Conservation (phyloP, 2,888 invertebrate genomes). For the Ormyrus thymus region DNA sequence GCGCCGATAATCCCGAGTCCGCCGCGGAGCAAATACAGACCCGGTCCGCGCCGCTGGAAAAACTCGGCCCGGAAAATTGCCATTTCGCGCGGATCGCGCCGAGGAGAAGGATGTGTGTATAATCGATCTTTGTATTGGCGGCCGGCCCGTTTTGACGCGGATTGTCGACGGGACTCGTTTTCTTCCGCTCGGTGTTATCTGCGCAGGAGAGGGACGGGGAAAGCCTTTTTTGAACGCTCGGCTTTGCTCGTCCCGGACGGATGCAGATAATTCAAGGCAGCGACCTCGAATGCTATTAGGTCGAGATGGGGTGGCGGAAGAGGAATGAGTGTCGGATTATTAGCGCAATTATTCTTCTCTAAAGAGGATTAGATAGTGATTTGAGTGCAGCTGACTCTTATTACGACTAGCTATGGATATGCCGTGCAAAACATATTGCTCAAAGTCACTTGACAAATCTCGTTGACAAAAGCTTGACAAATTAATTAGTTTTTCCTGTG, state of each 20-base stretch:
- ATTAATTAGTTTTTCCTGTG: too few species aligned
- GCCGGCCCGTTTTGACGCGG: not conserved
- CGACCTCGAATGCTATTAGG: not conserved
- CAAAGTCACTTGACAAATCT: too few species aligned
- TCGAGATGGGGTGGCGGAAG: not conserved
- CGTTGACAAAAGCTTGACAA: too few species aligned
- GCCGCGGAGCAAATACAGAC: constrained; percentile 2
- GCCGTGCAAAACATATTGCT: too few species aligned
- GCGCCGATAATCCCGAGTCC: constrained; percentile 27
- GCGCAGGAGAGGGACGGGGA: not conserved
- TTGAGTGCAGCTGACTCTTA: too few species aligned
- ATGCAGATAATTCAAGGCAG: constrained; percentile 15
- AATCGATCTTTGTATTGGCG: constrained; percentile 34
- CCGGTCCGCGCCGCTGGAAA: not conserved
- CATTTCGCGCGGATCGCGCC: too few species aligned
- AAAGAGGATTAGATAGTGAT: not conserved
- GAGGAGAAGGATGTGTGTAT: not conserved
- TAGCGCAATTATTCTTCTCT: constrained; percentile 1
- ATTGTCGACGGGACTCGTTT: not conserved
- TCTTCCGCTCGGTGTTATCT: too few species aligned
- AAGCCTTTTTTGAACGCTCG: constrained; percentile 27
- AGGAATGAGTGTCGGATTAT: constrained; percentile 33
- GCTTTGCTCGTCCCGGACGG: not conserved
- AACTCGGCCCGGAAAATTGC: not conserved
- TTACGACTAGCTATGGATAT: too few species aligned